A percentile compares a stretch with the other conserved stretches of the same genome.
Evolutionary conservation across 2,113 vertebrate species (phyloP).

Genomic region (Notarius lentiginosus): DNA sequence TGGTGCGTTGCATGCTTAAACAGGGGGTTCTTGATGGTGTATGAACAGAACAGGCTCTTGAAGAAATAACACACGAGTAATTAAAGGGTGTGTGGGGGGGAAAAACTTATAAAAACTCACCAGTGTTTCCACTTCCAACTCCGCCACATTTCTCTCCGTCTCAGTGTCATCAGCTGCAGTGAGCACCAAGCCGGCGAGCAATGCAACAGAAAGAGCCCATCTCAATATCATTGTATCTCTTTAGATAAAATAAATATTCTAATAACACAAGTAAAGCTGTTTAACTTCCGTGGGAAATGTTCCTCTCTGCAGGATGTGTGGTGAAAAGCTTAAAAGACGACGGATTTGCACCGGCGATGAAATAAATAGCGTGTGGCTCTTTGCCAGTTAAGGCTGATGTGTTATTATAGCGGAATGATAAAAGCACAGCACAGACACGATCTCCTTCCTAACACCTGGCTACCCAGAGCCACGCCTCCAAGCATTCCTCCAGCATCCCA

Average conservation of each 20-base stretch:
- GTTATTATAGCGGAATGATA: slow-evolving; percentile 66
- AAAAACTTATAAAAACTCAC: slow-evolving; percentile 63
- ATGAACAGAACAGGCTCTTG: not conserved
- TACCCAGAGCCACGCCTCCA: slow-evolving; percentile 66
- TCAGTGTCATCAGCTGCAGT: slow-evolving; percentile 51
- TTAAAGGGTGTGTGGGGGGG: not conserved
- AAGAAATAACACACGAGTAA: slow-evolving; percentile 11
- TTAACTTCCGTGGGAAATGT: slow-evolving; percentile 30
- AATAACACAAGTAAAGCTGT: not conserved
- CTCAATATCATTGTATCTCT: slow-evolving; percentile 60
- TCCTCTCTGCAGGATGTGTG: not conserved
- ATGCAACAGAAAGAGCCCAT: slow-evolving; percentile 52
- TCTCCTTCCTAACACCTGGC: slow-evolving; percentile 69
- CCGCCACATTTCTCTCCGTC: slow-evolving; percentile 55
- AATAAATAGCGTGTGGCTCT: slow-evolving; percentile 15
- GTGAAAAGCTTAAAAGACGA: not conserved
- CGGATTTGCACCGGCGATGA: not conserved
- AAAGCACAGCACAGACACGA: slow-evolving; percentile 55
- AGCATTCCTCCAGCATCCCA: slow-evolving; percentile 69
- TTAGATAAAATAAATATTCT: not conserved
- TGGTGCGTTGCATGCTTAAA: no score
- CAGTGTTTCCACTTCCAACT: slow-evolving; percentile 73
- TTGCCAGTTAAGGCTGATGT: slow-evolving; percentile 69
- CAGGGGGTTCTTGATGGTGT: no score
- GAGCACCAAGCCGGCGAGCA: slow-evolving; percentile 58